Conservation (phyloP, 2,888 invertebrate species). For the Anoplius nigerrimus region DNA sequence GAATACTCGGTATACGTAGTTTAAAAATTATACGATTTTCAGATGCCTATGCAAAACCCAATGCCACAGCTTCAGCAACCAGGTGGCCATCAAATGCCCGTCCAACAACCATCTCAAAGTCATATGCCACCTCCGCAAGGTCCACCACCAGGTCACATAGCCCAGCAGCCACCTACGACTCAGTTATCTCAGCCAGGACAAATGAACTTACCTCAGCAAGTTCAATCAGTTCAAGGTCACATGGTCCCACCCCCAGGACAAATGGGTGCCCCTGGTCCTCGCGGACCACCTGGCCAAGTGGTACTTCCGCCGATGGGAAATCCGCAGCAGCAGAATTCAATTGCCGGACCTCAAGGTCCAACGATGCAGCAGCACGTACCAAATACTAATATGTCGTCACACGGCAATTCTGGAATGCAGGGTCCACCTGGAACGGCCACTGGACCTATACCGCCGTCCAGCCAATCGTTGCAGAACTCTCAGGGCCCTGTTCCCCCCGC, state of each 20-base stretch:
- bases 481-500: conserved; percentile 21
- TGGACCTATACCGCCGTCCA: conserved; percentile 33
- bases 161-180: conserved; percentile 65
- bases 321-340: conserved; percentile 35
- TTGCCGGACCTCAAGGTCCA: conserved; percentile 48
- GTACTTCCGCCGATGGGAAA: conserved; percentile 46
- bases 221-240: conserved; percentile 50
- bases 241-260: conserved; percentile 41
- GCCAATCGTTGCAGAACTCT: conserved; percentile 40
- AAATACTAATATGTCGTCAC: conserved; percentile 42
- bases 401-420: conserved; percentile 44
- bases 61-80: conserved; percentile 55
- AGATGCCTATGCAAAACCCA: conserved; percentile 55
- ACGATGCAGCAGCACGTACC: conserved; percentile 48
- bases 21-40: conserved; percentile 21
- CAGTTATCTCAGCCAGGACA: conserved; percentile 58
- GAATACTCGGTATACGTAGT: not conserved
- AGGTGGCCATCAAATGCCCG: conserved; percentile 52
- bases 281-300: conserved; percentile 37
- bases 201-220: conserved; percentile 46
- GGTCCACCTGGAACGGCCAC: conserved; percentile 34
- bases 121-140: conserved; percentile 49
- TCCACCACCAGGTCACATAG: conserved; percentile 44
- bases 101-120: conserved; percentile 31
- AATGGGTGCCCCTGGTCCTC: conserved; percentile 41